Conservation (phyloP, 2,797 vertebrate species). For the Propithecus deckenii region DNA sequence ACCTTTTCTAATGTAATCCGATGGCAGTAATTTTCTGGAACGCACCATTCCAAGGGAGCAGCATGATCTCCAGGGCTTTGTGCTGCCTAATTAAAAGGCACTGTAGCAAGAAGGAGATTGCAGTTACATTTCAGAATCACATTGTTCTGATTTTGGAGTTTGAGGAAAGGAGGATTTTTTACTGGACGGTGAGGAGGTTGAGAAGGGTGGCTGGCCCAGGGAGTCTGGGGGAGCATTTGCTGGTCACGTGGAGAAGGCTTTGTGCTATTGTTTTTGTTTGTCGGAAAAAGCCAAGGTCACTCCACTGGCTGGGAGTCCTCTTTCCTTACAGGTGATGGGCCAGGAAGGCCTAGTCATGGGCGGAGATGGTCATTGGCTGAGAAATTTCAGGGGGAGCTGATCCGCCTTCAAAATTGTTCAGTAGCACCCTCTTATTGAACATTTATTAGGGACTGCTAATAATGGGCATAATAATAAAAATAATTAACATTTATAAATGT, state of each 20-base stretch:
- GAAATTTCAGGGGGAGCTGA: background rate
- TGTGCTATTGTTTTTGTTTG: conserved; percentile 30
- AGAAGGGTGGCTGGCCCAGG: background rate
- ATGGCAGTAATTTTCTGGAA: conserved; percentile 77
- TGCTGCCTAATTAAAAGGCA: conserved; percentile 82
- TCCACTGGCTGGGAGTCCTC: conserved; percentile 54
- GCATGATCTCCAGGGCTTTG: conserved; percentile 71
- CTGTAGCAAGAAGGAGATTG: conserved; percentile 71
- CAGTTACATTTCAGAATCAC: conserved; percentile 59
- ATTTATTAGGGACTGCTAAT: background rate
- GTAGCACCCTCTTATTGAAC: background rate
- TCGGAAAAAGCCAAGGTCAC: conserved; percentile 74
- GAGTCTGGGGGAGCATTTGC: conserved; percentile 44
- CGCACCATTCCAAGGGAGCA: conserved; percentile 69
- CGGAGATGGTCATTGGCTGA: background rate
- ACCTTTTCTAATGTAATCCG: conserved; percentile 71
- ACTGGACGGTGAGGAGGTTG: conserved; percentile 17
- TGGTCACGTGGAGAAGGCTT: conserved; percentile 18
- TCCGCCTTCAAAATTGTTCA: background rate
- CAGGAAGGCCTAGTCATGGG: background rate
- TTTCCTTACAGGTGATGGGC: background rate
- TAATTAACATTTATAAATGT: background rate
- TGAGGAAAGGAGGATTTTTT: conserved; percentile 37
- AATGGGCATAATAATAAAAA: background rate
- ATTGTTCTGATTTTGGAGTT: conserved; percentile 55